Evolutionary conservation across 2,888 invertebrate species (phyloP).

Genomic region (Lysandra coridon): DNA sequence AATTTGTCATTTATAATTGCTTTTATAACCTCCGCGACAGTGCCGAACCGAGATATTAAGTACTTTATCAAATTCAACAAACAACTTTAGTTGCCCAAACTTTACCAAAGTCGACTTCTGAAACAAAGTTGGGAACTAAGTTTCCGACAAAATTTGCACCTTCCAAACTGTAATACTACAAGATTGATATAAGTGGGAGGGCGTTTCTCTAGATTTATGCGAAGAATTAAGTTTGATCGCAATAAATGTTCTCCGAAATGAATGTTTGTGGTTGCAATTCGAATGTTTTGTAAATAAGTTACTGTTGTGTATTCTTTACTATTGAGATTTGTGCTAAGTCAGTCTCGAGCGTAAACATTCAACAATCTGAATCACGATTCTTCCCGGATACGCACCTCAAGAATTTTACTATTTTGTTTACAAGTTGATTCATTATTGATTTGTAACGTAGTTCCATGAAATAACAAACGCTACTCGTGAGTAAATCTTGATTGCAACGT

Average conservation of each 20-base stretch:
- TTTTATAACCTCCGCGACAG: constrained; percentile 21
- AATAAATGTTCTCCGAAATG: constrained; percentile 9
- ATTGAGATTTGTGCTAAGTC: not conserved
- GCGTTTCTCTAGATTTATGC: constrained; percentile 28
- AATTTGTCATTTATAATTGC: constrained; percentile 11
- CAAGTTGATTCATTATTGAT: not conserved
- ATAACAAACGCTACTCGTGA: not conserved
- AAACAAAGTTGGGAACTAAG: constrained; percentile 59
- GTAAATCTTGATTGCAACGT: not conserved
- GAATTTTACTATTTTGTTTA: constrained; percentile 17
- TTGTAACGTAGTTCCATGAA: not conserved
- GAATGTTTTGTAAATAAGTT: constrained; percentile 5
- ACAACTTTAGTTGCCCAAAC: constrained; percentile 27
- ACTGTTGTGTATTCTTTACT: not conserved
- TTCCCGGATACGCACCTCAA: not conserved
- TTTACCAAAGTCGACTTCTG: constrained; percentile 51
- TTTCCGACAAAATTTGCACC: constrained; percentile 57
- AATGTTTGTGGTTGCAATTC: not conserved
- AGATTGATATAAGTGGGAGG: constrained; percentile 50
- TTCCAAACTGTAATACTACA: constrained; percentile 65
- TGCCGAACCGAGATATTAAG: constrained; percentile 7
- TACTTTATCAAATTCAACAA: constrained; percentile 28
- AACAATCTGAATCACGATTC: not conserved
- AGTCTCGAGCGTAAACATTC: constrained; percentile 1
- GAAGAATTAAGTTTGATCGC: constrained; percentile 21